Evolutionary conservation across 2,888 invertebrate species (phyloP).

Genomic region (Phytoseiulus persimilis): DNA sequence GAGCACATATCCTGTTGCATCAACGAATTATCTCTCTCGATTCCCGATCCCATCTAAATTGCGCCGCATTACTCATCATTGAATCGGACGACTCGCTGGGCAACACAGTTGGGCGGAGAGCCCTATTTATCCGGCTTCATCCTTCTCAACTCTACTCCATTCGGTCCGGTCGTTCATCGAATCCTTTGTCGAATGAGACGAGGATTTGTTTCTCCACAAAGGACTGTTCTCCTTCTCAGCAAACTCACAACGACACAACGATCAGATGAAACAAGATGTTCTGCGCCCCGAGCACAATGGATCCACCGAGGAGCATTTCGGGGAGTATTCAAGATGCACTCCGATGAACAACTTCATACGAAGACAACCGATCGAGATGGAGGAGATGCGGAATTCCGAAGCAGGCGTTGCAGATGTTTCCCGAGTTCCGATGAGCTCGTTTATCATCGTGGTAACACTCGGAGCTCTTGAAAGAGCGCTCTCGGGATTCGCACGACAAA

Average conservation of each 20-base stretch:
- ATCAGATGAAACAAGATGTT: background rate
- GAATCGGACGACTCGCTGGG: background rate
- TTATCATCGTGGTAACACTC: no score
- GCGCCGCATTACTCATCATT: background rate
- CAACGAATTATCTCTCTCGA: background rate
- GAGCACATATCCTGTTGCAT: slow-evolving; percentile 5
- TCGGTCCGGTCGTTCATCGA: background rate
- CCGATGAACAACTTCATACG: background rate
- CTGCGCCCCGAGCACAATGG: background rate
- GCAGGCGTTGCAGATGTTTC: no score
- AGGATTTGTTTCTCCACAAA: background rate
- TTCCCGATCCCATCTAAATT: background rate
- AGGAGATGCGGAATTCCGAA: no score
- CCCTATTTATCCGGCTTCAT: background rate
- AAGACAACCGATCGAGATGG: no score
- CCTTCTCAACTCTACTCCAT: background rate
- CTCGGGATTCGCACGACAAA: no score
- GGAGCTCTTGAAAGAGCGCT: no score
- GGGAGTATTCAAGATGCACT: background rate
- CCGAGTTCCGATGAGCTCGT: no score
- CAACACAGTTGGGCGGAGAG: background rate
- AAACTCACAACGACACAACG: background rate
- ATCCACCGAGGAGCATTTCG: background rate
- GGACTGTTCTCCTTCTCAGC: background rate
- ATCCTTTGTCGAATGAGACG: background rate